Evolutionary conservation across 2,888 invertebrate species (phyloP).

Genomic region (Drosophila merina): DNA sequence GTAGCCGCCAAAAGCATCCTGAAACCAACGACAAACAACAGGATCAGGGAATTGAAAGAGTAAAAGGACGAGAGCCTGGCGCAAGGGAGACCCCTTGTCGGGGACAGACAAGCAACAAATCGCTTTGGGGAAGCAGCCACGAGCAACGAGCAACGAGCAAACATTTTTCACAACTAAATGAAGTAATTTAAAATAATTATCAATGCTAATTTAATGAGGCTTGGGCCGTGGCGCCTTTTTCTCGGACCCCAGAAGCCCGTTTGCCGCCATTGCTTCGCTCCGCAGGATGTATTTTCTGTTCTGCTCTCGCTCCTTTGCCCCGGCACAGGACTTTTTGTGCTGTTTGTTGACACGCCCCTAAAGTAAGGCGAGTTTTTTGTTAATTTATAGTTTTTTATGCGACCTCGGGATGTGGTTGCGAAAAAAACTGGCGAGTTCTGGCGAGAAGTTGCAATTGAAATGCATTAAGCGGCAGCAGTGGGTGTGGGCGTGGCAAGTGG

Average conservation of each 20-base stretch:
- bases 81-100: constrained; percentile 1
- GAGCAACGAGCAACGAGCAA: constrained; percentile 37
- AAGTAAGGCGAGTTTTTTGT: constrained; percentile 32
- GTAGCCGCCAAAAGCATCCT: constrained; percentile 9
- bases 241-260: constrained; percentile 9
- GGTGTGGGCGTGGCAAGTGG: constrained; percentile 34
- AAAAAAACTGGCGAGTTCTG: constrained; percentile 19
- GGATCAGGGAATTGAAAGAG: neutral
- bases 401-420: neutral
- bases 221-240: constrained; percentile 35
- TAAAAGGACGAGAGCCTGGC: neutral
- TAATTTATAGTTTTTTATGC: constrained; percentile 61
- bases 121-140: constrained; percentile 52
- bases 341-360: constrained; percentile 10
- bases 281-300: constrained; percentile 11
- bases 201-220: constrained; percentile 76
- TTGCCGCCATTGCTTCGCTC: neutral
- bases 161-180: constrained; percentile 74
- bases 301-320: neutral
- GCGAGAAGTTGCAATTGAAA: constrained; percentile 62
- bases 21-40: constrained; percentile 1
- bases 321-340: neutral
- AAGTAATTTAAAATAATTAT: constrained; percentile 78
- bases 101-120: constrained; percentile 46
- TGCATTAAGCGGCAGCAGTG: constrained; percentile 53